Evolutionary conservation across 2,797 vertebrate species (phyloP), one percentile per base, ranked within the genome.

Genomic region (Parambassis ranga): DNA sequence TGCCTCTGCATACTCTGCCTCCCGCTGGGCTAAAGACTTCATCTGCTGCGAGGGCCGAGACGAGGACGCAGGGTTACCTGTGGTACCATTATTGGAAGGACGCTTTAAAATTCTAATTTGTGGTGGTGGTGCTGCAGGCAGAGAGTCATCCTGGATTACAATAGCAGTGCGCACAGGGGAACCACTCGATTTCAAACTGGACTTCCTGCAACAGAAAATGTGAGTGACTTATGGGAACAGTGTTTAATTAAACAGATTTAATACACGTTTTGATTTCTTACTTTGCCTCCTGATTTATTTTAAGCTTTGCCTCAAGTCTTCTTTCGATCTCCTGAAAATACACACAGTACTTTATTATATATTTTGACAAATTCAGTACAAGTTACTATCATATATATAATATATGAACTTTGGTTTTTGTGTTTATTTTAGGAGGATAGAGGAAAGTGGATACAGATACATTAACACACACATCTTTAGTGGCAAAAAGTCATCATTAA

Each of bases 101-200:
- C 96, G 93, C 90, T 98, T 98, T 50, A 98, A 84, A 89, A 98
- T 98, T 65, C 96, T 83, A 81, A 98, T 98, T 83, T 98, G 96
- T 1, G 95, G 95, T 3, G 96, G 95, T 0, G 96, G 96, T 0
- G 95, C 95, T 0, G 94, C 74, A 4, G 96, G 96, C 41, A 95
- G 91, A 64, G 95, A 94, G 57, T 97, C 95, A 81, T 98, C 97
- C 86, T 97, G 96, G 83, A 98, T 96, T 62, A 98, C 95, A 1
- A 98, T 91, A 11, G 95, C 96, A 75, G 95, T 94, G 90, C 94
- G 92, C 70, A 96, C 90, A 28, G 87, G 89, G 72, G 95, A 94
- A 60, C 93, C 91, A 8, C 60, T 39, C 1, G 73, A 82, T 38
- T 75, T 63, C 32, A 79, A 53, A 68, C 70, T 94, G 43, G 92